Conservation (phyloP, 2,113 vertebrate genomes). For the Corydoras sp. region DNA sequence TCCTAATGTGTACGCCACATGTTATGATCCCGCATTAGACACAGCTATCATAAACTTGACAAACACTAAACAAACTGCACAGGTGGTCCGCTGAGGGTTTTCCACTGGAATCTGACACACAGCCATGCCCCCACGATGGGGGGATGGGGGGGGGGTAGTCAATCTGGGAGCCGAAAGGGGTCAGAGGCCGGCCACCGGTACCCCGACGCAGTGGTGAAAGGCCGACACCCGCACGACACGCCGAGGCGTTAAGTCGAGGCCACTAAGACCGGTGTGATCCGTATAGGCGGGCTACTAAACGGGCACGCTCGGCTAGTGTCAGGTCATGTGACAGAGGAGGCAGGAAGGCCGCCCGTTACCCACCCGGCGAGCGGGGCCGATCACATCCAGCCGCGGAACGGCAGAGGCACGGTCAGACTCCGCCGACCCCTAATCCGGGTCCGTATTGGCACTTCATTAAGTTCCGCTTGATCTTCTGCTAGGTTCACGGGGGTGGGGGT, state of each 20-base stretch:
- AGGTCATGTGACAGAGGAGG: neutral
- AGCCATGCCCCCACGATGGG: neutral
- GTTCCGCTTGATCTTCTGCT: too few relatives aligned
- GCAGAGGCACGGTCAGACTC: neutral
- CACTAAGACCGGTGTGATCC: neutral
- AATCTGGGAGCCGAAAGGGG: constrained; percentile 16
- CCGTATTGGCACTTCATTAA: too few relatives aligned
- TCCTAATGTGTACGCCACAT: constrained; percentile 54
- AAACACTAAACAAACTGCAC: constrained; percentile 63
- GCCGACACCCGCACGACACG: neutral
- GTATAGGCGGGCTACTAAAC: neutral
- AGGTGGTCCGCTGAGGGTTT: constrained; percentile 54
- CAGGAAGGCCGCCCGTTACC: neutral
- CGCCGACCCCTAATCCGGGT: neutral
- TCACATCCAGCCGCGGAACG: neutral
- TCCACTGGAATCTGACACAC: constrained; percentile 6
- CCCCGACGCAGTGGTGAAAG: constrained; percentile 6
- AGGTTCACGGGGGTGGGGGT: too few relatives aligned
- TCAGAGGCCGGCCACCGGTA: constrained; percentile 7
- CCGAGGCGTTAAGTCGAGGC: neutral
- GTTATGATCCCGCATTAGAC: constrained; percentile 55
- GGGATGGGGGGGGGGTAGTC: constrained; percentile 5
- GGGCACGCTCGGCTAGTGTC: neutral
- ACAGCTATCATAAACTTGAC: constrained; percentile 63
- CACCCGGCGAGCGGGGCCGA: neutral